These are phyloP conservation scores for Drosophila punjabiensis DNA, from an alignment of 1,140 invertebrate species.

Conservation along the genomic window DNA sequence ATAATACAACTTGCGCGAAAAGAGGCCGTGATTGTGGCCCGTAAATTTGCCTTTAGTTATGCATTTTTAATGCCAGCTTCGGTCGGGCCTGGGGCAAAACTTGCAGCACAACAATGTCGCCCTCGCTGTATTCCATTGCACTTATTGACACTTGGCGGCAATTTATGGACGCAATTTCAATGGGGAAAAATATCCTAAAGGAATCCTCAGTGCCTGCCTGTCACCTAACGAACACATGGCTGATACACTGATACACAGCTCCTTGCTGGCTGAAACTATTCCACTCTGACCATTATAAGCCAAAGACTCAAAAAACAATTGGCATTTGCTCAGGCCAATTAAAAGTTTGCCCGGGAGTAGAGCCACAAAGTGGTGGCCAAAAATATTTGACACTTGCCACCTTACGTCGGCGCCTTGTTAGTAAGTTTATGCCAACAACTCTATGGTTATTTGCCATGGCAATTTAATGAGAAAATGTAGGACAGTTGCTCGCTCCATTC, in stretches of 20 bases:
- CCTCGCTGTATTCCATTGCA: slow-evolving; percentile 48
- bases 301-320: slow-evolving; percentile 62
- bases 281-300: slow-evolving; percentile 32
- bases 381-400: slow-evolving; percentile 68
- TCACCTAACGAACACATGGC: slow-evolving; percentile 35
- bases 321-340: slow-evolving; percentile 72
- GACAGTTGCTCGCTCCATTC: slow-evolving; percentile 53
- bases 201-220: neutral
- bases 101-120: slow-evolving; percentile 49
- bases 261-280: slow-evolving; percentile 10
- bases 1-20: slow-evolving; percentile 7
- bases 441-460: slow-evolving; percentile 69
- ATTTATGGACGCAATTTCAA: slow-evolving; percentile 67
- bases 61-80: slow-evolving; percentile 57
- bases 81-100: slow-evolving; percentile 29
- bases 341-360: slow-evolving; percentile 68
- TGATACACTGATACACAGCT: slow-evolving; percentile 23
- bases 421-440: slow-evolving; percentile 72
- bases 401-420: slow-evolving; percentile 71
- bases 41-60: slow-evolving; percentile 68
- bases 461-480: slow-evolving; percentile 83
- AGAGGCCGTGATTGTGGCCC: slow-evolving; percentile 14
- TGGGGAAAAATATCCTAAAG: slow-evolving; percentile 20
- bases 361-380: slow-evolving; percentile 54
- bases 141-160: slow-evolving; percentile 73